Evolutionary conservation across 2,113 vertebrate species (phyloP).

Genomic region (Etheostoma cragini): DNA sequence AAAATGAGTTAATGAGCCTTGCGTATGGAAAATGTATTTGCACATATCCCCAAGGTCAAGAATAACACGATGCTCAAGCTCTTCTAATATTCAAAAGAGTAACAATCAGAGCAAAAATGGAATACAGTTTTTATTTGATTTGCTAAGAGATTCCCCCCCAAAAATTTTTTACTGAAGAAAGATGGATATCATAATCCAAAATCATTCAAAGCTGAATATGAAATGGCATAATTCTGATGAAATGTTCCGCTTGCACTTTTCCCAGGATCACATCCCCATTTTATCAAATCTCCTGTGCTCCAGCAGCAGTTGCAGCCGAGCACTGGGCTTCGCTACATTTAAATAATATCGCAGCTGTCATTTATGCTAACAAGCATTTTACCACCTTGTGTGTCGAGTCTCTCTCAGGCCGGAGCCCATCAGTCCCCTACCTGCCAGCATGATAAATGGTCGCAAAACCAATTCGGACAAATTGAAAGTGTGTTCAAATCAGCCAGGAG

Average conservation of each 20-base stretch:
- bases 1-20: neutral
- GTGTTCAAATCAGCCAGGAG: slow-evolving; percentile 48
- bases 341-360: slow-evolving; percentile 72
- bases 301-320: slow-evolving; percentile 39
- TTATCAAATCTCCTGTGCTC: slow-evolving; percentile 17
- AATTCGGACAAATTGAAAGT: slow-evolving; percentile 53
- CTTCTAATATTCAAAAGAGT: neutral
- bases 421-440: slow-evolving; percentile 53
- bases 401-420: slow-evolving; percentile 50
- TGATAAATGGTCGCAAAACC: slow-evolving; percentile 62
- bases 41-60: neutral
- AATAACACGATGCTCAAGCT: neutral
- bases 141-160: neutral
- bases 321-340: slow-evolving; percentile 43
- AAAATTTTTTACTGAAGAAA: neutral
- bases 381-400: slow-evolving; percentile 56
- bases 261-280: slow-evolving; percentile 10
- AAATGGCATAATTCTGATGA: neutral
- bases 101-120: neutral
- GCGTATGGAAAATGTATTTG: neutral
- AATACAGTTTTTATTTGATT: neutral
- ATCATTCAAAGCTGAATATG: slow-evolving; percentile 1
- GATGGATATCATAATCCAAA: slow-evolving; percentile 1
- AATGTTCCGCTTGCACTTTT: neutral
- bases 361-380: slow-evolving; percentile 71